Conservation (phyloP, 2,113 vertebrate genomes). For the Erpornis zantholeuca region DNA sequence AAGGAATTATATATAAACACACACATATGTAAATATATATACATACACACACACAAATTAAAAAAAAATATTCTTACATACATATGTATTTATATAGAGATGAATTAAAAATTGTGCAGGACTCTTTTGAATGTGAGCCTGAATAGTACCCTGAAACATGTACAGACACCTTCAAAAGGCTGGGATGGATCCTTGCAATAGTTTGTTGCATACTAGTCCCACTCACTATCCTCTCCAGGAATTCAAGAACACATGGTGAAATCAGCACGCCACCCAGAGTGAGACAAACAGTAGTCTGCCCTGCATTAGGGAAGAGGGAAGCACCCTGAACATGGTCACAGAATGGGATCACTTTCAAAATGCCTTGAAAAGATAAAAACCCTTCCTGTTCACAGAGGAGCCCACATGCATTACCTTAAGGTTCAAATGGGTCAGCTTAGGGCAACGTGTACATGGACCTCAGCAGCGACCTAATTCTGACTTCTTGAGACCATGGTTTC, state of each 20-base stretch:
- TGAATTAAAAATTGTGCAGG: not conserved
- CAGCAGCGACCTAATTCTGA: not conserved
- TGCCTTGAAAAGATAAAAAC: not conserved
- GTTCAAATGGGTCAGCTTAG: not conserved
- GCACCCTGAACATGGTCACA: not conserved
- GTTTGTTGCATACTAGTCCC: not conserved
- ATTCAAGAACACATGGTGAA: not conserved
- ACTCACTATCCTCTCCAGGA: not conserved
- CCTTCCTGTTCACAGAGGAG: not conserved
- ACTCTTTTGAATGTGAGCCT: not conserved
- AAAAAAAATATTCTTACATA: not conserved
- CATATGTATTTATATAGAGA: too few species aligned
- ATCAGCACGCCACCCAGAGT: not conserved
- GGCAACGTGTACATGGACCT: not conserved
- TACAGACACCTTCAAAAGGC: not conserved
- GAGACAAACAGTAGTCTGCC: not conserved
- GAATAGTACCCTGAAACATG: not conserved
- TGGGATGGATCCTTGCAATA: not conserved
- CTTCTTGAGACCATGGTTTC: not conserved
- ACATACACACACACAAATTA: rapidly evolving
- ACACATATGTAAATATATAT: not conserved
- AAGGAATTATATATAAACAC: not conserved
- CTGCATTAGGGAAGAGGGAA: not conserved
- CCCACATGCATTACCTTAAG: not conserved
- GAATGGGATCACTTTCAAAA: not conserved